Base-by-base conservation (phyloP, 2,888 invertebrate genomes). In the Volucella inflata region DNA sequence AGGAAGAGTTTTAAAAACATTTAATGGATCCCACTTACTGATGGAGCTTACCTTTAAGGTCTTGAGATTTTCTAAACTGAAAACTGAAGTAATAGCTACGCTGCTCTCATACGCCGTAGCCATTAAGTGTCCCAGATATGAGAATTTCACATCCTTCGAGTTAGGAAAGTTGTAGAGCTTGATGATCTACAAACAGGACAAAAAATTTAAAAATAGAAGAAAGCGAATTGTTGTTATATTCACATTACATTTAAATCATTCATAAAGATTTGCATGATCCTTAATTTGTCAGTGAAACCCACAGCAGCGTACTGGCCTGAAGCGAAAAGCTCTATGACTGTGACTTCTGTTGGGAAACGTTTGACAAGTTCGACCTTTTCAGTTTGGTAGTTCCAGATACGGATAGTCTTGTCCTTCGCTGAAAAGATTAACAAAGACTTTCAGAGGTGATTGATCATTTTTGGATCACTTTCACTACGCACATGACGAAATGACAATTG, bases 341-440 rank as follows among this genome's bases (percentile, higher is more conserved):
- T 94, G 0, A 95, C 93, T 87, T 95, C 95, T 80, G 98, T 97
- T 87, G 95, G 94, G 90, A 97, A 98, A 88, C 96, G 94, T 90
- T 97, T 96, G 17, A 95, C 94, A 90, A 97, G 92, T 89, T 97
- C 96, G 70, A 98, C 93, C 62, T 94, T 95, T 90, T 96, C 95
- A 0, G 95, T 96, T 92, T 97, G 96, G 90, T 97, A 98, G 90
- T 98, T 97, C 98, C 98, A 98, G 60, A 98, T 94, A 65, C 97
- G 94, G 57, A 98, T 94, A 42, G 97, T 97, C 87, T 96, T 95
- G 91, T 98, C 98, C 64, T 94, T 93, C 81, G 94, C 94, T 55
- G 96, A 96, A 83, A 78, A 46, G 14, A n/a, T 8, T 67, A 93
- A 94, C 11, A 42, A 11, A 17, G 16, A 62, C 12, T 10, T 50